Base-by-base conservation (phyloP, 2,888 invertebrate genomes). In the Zaprionus bogoriensis region DNA sequence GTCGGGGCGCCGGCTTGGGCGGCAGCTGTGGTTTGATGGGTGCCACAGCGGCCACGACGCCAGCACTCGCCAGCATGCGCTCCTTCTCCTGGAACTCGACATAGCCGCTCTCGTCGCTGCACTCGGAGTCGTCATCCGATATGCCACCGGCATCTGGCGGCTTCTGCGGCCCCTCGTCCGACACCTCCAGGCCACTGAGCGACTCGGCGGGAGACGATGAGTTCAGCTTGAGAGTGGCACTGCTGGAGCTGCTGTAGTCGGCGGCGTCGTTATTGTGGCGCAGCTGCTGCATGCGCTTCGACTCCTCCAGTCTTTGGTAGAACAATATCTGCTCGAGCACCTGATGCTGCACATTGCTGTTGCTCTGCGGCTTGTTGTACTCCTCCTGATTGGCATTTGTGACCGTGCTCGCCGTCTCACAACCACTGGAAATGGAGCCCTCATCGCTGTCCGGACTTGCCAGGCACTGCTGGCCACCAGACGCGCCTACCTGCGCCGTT, bases 41-140 rank as follows among this genome's bases (percentile, higher is more conserved):
- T 3, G 55, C 58, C 17, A 55, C 41, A 19, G 23, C 64, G 9
- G 44, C 38, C 5, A 25, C 50, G 14, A 57, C 14, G 38, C 44
- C 55, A 32, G 41, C 52, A 23, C 47, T 63, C 4, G 67, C 58
- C 22, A 59, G 71, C 1, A 67, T 44, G 23, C 73, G 77, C 50
- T 77, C 81, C 58, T 78, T 84, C 60, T 94, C 94, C 67, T 94
- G 91, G 59, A 93, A 93, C 89, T 97, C 97, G 23, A 96, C 97
- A 91, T 97, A 97, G 3, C 97, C 97, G 57, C 96, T 97, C 90
- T 98, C 97, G 87, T 97, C 97, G 89, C 96, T 96, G 88, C 96
- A 95, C 67, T 95, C 97, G 86, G 96, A 96, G 86, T 95, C 73
- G 93, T 95, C 72, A 23, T 62, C 81, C 20, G 74, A 72, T 9